phyloP scores from a whole-genome alignment of 2,888 invertebrate species.

The Metacarcinus magister region DNA sequence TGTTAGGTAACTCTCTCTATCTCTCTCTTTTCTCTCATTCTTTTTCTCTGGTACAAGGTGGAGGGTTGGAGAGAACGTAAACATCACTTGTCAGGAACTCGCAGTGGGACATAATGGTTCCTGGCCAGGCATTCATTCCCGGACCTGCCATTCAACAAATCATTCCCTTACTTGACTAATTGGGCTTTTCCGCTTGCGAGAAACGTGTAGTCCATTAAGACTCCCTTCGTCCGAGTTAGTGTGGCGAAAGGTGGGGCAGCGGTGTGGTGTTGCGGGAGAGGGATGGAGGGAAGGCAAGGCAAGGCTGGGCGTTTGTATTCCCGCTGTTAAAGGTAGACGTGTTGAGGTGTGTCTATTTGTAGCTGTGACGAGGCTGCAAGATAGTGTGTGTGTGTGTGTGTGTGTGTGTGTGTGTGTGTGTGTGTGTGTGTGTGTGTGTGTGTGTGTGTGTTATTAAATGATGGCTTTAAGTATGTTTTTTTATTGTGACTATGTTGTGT shows the following conservation, averaged over 20 bases:
- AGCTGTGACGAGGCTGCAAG: not conserved
- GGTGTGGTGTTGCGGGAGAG: not conserved
- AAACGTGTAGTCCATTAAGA: not conserved
- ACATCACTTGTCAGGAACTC: not conserved
- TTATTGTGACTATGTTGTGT: too few relatives aligned
- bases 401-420: constrained; percentile 30
- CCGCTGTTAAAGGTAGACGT: not conserved
- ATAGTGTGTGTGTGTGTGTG: constrained; percentile 18
- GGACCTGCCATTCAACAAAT: not conserved
- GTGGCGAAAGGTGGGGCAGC: not conserved
- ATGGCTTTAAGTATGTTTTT: too few relatives aligned
- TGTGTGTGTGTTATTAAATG: too few relatives aligned
- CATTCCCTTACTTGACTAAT: constrained; percentile 27
- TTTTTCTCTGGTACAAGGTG: too few relatives aligned
- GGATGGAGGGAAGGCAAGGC: too few relatives aligned
- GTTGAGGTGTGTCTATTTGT: not conserved
- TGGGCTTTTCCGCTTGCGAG: constrained; percentile 5
- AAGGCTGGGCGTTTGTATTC: too few relatives aligned
- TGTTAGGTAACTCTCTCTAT: too few relatives aligned
- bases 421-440: too few relatives aligned
- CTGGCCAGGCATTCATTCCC: not conserved
- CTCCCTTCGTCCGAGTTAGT: not conserved
- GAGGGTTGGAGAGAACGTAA: not conserved
- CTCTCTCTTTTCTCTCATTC: too few relatives aligned
- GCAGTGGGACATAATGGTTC: not conserved